Evolutionary conservation across 2,113 vertebrate genomes (phyloP), one percentile per base, ranked within the genome.

Genomic region (Apus apus): DNA sequence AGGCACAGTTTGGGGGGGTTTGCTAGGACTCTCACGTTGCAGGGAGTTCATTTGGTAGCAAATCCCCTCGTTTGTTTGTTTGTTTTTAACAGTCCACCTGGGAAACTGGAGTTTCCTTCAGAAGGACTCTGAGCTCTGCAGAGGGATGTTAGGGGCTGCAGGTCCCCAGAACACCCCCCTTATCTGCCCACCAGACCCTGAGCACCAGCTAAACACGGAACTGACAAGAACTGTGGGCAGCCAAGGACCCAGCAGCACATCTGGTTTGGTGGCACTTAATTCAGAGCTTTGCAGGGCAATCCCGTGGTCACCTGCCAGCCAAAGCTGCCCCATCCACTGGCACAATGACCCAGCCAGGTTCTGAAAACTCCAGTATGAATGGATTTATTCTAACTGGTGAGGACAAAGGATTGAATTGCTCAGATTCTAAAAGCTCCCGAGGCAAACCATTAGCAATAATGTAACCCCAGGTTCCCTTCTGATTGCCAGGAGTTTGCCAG

Each of bases 111-210:
- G 20, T 29, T 62, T 16, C 36, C 43, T 67, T 51, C 50, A 46
- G 77, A 65, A 71, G 20, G 43, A 17, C 32, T 38, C 29, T n/a
- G 30, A 77, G 17, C 6, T 48, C 45, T 32, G 6, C 57, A 34
- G n/a, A 25, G 51, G n/a, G 17, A 21, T 48, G 76, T 36, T 32
- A 70, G n/a, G 9, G 27, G 9, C 50, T 3, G 1, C 3, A 0
- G 43, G 19, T 58, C 23, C 15, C 75, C 53, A 65, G 82, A 54
- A 48, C 6, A 7, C 2, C 32, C 23, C 19, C 0, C 16, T 56
- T 19, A 27, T 34, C 70, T 65, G 45, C 17, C 9, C 43, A 46
- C 19, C 57, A 18, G 46, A 19, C 16, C 7, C 19, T 22, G 36
- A 72, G 38, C 65, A 22, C 15, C 51, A 46, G 57, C 68, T 27